phyloP scores from a whole-genome alignment of 2,797 vertebrate genomes.

The Lagodon rhomboides region DNA sequence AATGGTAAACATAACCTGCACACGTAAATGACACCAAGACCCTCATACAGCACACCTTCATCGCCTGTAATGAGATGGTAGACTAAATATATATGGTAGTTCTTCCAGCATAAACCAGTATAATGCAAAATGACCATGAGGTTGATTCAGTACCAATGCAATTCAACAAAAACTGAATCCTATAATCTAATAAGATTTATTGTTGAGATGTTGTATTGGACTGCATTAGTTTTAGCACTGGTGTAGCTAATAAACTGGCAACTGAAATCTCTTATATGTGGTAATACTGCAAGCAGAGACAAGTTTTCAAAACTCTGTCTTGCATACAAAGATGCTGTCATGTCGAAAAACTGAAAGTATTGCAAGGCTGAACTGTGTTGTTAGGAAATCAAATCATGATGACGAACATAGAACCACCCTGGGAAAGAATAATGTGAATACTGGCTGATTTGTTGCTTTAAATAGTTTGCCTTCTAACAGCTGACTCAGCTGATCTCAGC shows the following conservation, averaged over 20 bases:
- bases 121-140: too few species aligned
- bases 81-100: too few species aligned
- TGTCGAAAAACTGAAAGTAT: conserved; percentile 1
- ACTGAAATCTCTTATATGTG: background rate
- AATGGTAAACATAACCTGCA: background rate
- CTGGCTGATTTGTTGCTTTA: background rate
- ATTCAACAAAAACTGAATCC: too few species aligned
- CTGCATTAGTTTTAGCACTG: background rate
- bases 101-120: background rate
- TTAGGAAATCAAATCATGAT: background rate
- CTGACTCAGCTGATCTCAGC: conserved; percentile 19
- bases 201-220: background rate
- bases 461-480: background rate
- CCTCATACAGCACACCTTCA: too few species aligned
- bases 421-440: conserved; percentile 1
- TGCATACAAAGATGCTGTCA: background rate
- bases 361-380: background rate
- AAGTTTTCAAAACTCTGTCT: background rate
- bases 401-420: background rate
- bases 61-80: too few species aligned
- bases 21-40: too few species aligned
- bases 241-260: background rate
- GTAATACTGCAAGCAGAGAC: background rate
- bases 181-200: background rate
- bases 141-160: too few species aligned